Conservation (phyloP, 92 coral and sea anemone species). For the Anthopleura xanthogrammica region DNA sequence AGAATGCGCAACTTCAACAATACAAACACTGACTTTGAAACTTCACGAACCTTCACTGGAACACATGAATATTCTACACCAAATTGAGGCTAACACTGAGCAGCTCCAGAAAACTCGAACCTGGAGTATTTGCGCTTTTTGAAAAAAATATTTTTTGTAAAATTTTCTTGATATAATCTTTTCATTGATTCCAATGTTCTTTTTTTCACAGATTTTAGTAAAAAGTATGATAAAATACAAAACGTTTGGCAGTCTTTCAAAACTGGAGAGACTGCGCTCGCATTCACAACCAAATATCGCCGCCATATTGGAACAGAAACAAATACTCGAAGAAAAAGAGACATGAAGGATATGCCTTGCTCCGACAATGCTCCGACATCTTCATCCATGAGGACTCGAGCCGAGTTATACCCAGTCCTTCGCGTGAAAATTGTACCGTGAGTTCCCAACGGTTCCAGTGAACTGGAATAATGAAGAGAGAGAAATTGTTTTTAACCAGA, state of each 20-base stretch:
- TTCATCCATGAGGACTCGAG: background rate
- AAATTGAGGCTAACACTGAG: no score
- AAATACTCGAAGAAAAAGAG: constrained; percentile 10
- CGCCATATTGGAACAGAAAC: constrained; percentile 36
- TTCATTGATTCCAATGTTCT: background rate
- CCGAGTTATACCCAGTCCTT: background rate
- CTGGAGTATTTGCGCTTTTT: background rate
- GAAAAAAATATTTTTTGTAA: background rate
- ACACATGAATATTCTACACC: constrained; percentile 7
- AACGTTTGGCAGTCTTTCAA: constrained; percentile 88
- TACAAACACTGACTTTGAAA: no score
- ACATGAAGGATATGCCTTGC: background rate
- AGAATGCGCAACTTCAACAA: no score
- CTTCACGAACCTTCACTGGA: no score
- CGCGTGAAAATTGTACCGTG: background rate
- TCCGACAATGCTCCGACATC: no score
- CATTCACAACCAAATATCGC: constrained; percentile 79
- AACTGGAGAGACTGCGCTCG: constrained; percentile 77
- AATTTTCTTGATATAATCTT: no score
- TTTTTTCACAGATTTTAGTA: constrained; percentile 81
- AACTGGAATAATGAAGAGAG: background rate
- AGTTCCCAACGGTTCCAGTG: background rate
- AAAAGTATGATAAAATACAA: constrained; percentile 90
- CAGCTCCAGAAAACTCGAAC: no score
- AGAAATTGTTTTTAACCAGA: background rate